Base-by-base conservation (phyloP, 2,888 invertebrate species). In the Papilio demoleus region DNA sequence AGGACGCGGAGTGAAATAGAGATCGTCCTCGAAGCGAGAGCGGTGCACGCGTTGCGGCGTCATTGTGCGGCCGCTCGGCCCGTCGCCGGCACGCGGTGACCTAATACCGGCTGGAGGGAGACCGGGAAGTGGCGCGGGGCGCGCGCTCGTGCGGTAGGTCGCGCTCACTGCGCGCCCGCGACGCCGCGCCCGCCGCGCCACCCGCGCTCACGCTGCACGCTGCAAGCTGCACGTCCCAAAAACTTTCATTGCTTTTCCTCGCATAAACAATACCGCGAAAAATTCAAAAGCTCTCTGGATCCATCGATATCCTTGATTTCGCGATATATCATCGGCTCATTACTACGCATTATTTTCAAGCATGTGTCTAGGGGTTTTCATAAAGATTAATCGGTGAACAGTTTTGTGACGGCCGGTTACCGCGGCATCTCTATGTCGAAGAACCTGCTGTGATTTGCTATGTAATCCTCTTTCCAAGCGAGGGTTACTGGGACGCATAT, bases 11-110 rank as follows among this genome's bases (percentile, higher is more conserved):
- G 89, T 88, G 91, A 91, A 92, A 91, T 92, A 92, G 91, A 92
- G 92, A 89, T 92, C 91, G 92, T 92, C 92, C 92, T 92, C 92
- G 92, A 90, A 88, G 92, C 92, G 92, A 92, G 91, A 90, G 92
- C 91, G 90, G 87, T 89, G 90, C 90, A 90, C 90, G 90, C 90
- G 91, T 87, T 91, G 91, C 91, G 90, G 87, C 88, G 88, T 89
- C 90, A 89, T 90, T 90, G 90, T 90, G 91, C 86, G 84, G 90
- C 87, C 86, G 89, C 90, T 91, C 91, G 91, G 90, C 88, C 90
- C 88, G 87, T 85, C 87, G 90, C 80, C 85, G 85, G 84, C 53
- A 53, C 53, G 53, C 53, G 88, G 91, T 91, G 92, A 92, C 92
- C 92, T 89, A 92, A 91, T 92, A 92, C 88, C 81, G 84, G 88